Evolutionary conservation across 2,113 vertebrate genomes (phyloP).

Genomic region (Guaruba guarouba): DNA sequence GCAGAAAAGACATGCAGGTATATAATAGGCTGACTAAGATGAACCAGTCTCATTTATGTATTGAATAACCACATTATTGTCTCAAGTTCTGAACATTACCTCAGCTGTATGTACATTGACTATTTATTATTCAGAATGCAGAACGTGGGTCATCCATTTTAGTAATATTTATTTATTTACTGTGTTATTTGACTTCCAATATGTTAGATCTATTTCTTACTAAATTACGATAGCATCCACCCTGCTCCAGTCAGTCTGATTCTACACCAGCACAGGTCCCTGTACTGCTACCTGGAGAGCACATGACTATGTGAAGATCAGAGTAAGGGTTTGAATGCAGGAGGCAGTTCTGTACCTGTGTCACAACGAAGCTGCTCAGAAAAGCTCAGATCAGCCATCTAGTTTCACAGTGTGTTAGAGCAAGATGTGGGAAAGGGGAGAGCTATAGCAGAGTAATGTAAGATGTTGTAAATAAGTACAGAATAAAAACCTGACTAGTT

Average conservation of each 20-base stretch:
- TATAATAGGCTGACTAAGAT: not conserved
- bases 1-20: not conserved
- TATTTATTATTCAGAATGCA: not conserved
- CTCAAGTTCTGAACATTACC: not conserved
- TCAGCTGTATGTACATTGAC: not conserved
- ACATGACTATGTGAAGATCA: not conserved
- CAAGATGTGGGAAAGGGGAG: not conserved
- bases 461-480: not conserved
- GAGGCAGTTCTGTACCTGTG: not conserved
- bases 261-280: not conserved
- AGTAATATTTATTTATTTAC: not conserved
- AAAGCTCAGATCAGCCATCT: not conserved
- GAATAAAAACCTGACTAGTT: not conserved
- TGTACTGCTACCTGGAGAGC: not conserved
- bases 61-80: not conserved
- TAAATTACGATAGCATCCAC: not conserved
- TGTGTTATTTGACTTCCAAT: not conserved
- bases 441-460: not conserved
- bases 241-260: not conserved
- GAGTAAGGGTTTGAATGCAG: accelerated
- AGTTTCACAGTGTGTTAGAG: not conserved
- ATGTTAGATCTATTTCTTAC: not conserved
- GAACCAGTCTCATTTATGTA: not conserved
- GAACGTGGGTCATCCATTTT: not conserved
- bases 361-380: not conserved